phyloP scores from a whole-genome alignment of 2,888 invertebrate genomes.

The Pomacea canaliculata region DNA sequence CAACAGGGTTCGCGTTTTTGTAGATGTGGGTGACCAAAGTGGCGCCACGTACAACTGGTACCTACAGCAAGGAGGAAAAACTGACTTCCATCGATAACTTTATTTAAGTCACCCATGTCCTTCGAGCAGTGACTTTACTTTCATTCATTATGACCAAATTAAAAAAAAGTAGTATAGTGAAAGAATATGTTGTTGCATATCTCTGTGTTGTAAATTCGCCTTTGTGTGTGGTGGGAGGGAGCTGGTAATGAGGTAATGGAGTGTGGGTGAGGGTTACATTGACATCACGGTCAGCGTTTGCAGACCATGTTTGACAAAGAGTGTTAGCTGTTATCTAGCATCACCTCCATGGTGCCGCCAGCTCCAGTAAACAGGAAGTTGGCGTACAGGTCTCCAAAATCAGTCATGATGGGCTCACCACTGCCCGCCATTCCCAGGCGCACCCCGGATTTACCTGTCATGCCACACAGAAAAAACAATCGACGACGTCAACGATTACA shows the following conservation, averaged over 20 bases:
- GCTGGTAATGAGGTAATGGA: too few species aligned
- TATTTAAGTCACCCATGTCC: too few species aligned
- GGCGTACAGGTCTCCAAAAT: slow-evolving; percentile 55
- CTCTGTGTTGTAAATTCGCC: too few species aligned
- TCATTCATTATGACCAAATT: too few species aligned
- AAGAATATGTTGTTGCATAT: too few species aligned
- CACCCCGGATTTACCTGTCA: slow-evolving; percentile 51
- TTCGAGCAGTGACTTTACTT: too few species aligned
- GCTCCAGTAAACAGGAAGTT: slow-evolving; percentile 45
- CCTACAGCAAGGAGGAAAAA: slow-evolving; percentile 32
- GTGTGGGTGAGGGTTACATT: too few species aligned
- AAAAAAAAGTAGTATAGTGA: too few species aligned
- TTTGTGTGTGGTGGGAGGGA: too few species aligned
- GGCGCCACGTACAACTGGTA: slow-evolving; percentile 50
- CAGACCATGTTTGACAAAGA: too few species aligned
- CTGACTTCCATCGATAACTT: not conserved
- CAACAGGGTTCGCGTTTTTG: slow-evolving; percentile 46
- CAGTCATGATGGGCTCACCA: slow-evolving; percentile 47
- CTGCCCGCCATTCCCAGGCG: slow-evolving; percentile 46
- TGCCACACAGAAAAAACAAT: not conserved
- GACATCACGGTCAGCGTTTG: too few species aligned
- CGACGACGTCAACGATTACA: too few species aligned
- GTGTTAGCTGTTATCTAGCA: not conserved
- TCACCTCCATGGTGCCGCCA: slow-evolving; percentile 54
- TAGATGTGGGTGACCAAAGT: slow-evolving; percentile 50